Base-by-base conservation (phyloP, 2,888 invertebrate genomes). In the Asteroscopus sphinx region DNA sequence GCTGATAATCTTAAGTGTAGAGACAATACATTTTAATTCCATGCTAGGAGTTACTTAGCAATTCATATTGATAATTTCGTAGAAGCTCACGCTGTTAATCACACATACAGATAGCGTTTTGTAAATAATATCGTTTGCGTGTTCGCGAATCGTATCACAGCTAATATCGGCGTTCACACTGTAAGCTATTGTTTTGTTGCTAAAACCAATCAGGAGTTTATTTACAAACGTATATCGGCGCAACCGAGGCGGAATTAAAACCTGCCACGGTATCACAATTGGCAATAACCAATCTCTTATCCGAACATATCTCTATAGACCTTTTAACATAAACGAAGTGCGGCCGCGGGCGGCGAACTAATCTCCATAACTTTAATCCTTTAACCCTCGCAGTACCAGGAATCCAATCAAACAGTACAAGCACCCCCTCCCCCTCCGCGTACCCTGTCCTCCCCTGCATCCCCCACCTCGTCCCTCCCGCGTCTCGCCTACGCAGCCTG, bases 361-460 rank as follows among this genome's bases (percentile, higher is more conserved):
- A 94, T 94, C 94, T 94, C 93, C 93, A 93, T 94, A 94, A 94
- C 91, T 93, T 94, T 94, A 94, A 93, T 94, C 94, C 94, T 88
- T 92, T 93, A 91, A 92, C 94, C 93, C 93, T 91, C 89, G 82
- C 90, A 88, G 89, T 92, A 89, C 91, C 93, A 92, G 93, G 91
- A 93, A 94, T 94, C 93, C 94, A 94, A 94, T 94, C 94, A 94
- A 93, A 94, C 92, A 93, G 93, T 93, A 93, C 94, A 94, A 89
- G 90, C 89, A 79, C 80, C 84, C 89, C 85, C 87, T 80, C 61
- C 52, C 77, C 80, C 83, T 81, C 82, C 74, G 80, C 59, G 66
- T 55, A 49, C 58, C 58, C 48, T 46, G 36, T 44, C 13, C 39
- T 47, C 62, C 42, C 16, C 61, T 53, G 62, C 52, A 65, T 70